Base-by-base conservation (phyloP, 2,797 vertebrate species). In the Poecilia wingei region DNA sequence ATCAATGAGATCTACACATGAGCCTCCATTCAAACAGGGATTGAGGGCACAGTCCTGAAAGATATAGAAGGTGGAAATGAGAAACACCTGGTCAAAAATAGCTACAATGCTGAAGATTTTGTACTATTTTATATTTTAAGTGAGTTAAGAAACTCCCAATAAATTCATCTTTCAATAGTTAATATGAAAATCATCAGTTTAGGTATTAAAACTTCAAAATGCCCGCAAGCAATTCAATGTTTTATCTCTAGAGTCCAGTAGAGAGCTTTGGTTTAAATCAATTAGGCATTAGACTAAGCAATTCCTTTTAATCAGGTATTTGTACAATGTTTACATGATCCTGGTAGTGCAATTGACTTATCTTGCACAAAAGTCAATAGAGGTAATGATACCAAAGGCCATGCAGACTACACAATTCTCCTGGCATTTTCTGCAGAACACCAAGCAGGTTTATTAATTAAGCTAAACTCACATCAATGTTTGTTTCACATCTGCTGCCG, bases 391-490 rank as follows among this genome's bases (percentile, higher is more conserved):
- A 94, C 79, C 57, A 86, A 88, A 90, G 84, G 84, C 83, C 84
- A 90, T 70, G 75, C 72, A 86, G 85, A 80, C 86, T 66, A 79
- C 49, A 70, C 77, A 83, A 82, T 68, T 82, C 77, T 86, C 64
- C 74, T 55, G 85, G 76, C 68, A 41, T 70, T 83, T 68, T 72
- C 28, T 75, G 36, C 68, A 66, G 20, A 89, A 81, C 46, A 47
- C 75, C 75, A 70, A 45, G 79, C 18, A 41, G 84, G 81, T 79
- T 82, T 76, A 81, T 86, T 84, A 87, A 83, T 86, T 74, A 84
- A 77, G 70, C 45, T 80, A 59, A 18, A 92, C 96, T 92, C 95
- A 97, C 96, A 22, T 97, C 93, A 84, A 97, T 92, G 91, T 96
- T 95, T 75, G 85, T 93, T 87, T 97, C 94, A 85, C 96, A 97